Conservation (phyloP, 2,888 invertebrate species). For the Carabus problematicus region DNA sequence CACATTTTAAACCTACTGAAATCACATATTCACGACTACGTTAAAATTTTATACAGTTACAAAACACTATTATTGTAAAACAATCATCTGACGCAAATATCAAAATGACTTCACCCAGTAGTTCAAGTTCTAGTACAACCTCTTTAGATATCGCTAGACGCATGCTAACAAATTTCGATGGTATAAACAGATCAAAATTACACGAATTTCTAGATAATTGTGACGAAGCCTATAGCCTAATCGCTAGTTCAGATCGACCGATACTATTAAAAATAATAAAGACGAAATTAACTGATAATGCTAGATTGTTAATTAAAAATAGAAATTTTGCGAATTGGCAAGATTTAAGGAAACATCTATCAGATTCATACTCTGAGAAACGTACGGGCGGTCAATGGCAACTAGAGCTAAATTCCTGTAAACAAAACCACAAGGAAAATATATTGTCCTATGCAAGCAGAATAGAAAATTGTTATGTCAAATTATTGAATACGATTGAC, state of each 20-base stretch:
- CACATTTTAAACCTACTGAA: too few species aligned
- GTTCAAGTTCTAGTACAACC: not conserved
- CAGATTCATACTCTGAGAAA: slow-evolving; percentile 46
- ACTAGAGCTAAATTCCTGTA: slow-evolving; percentile 49
- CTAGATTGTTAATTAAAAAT: slow-evolving; percentile 44
- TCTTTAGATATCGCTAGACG: slow-evolving; percentile 43
- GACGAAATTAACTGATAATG: slow-evolving; percentile 45
- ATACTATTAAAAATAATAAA: slow-evolving; percentile 45
- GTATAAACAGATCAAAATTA: slow-evolving; percentile 35
- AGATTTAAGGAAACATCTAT: slow-evolving; percentile 44
- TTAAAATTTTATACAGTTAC: too few species aligned
- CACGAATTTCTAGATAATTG: slow-evolving; percentile 44
- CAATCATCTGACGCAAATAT: too few species aligned
- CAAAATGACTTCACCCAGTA: too few species aligned
- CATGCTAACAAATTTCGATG: slow-evolving; percentile 40
- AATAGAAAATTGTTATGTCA: slow-evolving; percentile 49
- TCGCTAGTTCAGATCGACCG: slow-evolving; percentile 24
- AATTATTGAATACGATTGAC: slow-evolving; percentile 49
- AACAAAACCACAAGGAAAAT: slow-evolving; percentile 47
- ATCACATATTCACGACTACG: too few species aligned
- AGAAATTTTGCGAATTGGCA: slow-evolving; percentile 45
- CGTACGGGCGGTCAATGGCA: slow-evolving; percentile 50
- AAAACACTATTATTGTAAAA: too few species aligned
- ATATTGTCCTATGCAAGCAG: slow-evolving; percentile 48
- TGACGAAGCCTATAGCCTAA: slow-evolving; percentile 34